Percentiles rank a stretch among this genome's conserved stretches.
Evolutionary conservation across 2,888 invertebrate genomes (phyloP).

Genomic region (Volucella inflata): DNA sequence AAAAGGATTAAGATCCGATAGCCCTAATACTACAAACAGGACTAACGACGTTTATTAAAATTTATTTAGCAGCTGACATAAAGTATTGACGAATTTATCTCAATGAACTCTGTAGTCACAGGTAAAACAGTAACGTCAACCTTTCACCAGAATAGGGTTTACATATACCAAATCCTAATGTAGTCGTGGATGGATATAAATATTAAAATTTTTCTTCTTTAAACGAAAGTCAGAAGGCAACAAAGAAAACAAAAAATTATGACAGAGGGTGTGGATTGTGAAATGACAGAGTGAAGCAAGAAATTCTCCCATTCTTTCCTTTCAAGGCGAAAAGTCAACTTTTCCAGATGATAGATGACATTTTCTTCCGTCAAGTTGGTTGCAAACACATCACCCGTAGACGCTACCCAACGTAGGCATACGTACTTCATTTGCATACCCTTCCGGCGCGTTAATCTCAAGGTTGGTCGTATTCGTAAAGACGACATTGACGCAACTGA

Average conservation of each 20-base stretch:
- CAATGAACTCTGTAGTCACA: slow-evolving; percentile 31
- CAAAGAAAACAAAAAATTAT: slow-evolving; percentile 45
- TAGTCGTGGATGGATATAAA: slow-evolving; percentile 59
- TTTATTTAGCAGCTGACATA: slow-evolving; percentile 3
- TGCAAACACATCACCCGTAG: slow-evolving; percentile 37
- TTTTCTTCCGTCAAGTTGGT: slow-evolving; percentile 69
- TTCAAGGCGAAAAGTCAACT: slow-evolving; percentile 22
- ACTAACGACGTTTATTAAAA: slow-evolving; percentile 11
- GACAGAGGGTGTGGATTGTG: slow-evolving; percentile 72
- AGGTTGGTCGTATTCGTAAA: slow-evolving; percentile 55
- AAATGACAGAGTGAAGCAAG: slow-evolving; percentile 53
- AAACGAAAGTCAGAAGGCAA: not conserved
- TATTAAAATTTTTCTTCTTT: slow-evolving; percentile 64
- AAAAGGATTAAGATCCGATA: not conserved
- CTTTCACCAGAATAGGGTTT: slow-evolving; percentile 40
- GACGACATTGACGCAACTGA: slow-evolving; percentile 62
- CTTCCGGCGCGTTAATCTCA: slow-evolving; percentile 64
- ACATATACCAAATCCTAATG: slow-evolving; percentile 32
- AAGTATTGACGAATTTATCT: slow-evolving; percentile 52
- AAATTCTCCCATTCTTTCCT: slow-evolving; percentile 37
- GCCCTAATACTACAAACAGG: slow-evolving; percentile 18
- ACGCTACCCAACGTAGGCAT: slow-evolving; percentile 29
- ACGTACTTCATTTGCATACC: slow-evolving; percentile 69
- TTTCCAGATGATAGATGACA: slow-evolving; percentile 47
- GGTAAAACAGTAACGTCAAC: slow-evolving; percentile 39